Base-by-base conservation (phyloP, 2,797 vertebrate species). In the Semotilus atromaculatus region DNA sequence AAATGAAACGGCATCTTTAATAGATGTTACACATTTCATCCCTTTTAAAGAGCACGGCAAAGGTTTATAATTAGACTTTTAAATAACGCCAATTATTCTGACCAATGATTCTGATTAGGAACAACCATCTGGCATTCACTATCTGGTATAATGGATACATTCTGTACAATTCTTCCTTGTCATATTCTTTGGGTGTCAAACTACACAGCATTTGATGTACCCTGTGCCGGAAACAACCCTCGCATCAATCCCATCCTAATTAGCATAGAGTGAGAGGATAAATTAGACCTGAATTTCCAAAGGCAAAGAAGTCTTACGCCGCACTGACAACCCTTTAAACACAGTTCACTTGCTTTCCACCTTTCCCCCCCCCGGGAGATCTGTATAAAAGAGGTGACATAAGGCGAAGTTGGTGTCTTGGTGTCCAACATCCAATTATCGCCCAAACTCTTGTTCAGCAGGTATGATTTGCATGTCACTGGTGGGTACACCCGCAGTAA, bases 1-100 rank as follows among this genome's bases (percentile, higher is more conserved):
- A 36, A 83, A 67, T 80, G 26, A 86, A 86, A 74, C 21, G 2
- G 81, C 60, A 80, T 86, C 53, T 79, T n/a, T 67, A 86, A 85
- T 53, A 21, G 51, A 36, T 14, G 45, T 72, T 77, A 34, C 70
- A 48, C 68, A 3, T 7, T 55, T 60, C 43, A 60, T 81, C 40
- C 23, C 62, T 40, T 73, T 23, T 48, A 45, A 83, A 83, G 48
- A 72, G 43, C 31, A n/a, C 1, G 8, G 11, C 29, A 36, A 26
- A 31, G 48, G 55, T 64, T 80, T 66, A 26, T 60, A 81, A 43
- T 4, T 51, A n/a, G 36, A 2, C 6, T 60, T 80, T 82, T 38
- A 62, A 72, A 73, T 62, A 43, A 60, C 29, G 72, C 51, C 43
- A 66, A 66, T 75, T 82, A 64, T 66, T 64, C 43, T 2, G 13